phyloP scores from a whole-genome alignment of 2,888 invertebrate species.

The Netelia melanura region DNA sequence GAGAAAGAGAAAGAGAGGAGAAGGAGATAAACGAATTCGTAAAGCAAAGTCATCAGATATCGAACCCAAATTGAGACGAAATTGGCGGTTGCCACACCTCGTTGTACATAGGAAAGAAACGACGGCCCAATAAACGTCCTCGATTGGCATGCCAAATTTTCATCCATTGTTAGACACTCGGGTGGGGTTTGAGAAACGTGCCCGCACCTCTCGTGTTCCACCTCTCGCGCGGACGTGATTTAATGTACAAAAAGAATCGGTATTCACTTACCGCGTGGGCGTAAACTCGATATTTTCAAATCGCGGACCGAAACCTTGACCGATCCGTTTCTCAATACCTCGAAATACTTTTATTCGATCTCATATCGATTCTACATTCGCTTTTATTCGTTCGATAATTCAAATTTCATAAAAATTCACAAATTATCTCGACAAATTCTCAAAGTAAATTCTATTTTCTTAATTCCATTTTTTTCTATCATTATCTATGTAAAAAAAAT shows the following conservation, averaged over 20 bases:
- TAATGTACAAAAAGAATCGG: conserved; percentile 20
- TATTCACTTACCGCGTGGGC: conserved; percentile 17
- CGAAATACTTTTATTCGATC: background rate
- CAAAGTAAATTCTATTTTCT: background rate
- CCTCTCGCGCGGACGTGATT: conserved; percentile 38
- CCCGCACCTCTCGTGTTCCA: conserved; percentile 27
- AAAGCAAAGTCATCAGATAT: conserved; percentile 54
- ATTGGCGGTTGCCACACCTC: conserved; percentile 54
- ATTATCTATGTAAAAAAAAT: background rate
- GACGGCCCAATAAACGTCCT: conserved; percentile 22
- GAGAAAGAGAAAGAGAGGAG: conserved; percentile 8
- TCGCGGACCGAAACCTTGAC: background rate
- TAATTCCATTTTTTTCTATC: background rate
- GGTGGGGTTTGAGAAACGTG: conserved; percentile 8
- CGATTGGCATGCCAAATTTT: conserved; percentile 36
- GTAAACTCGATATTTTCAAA: conserved; percentile 31
- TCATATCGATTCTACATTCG: background rate
- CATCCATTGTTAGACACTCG: conserved; percentile 28
- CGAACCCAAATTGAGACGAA: conserved; percentile 55
- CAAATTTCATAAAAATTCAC: too few relatives aligned
- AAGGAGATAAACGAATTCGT: conserved; percentile 3
- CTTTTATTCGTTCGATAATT: background rate
- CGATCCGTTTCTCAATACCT: background rate
- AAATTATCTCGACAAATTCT: too few relatives aligned
- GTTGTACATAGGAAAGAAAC: conserved; percentile 7